Evolutionary conservation across 1,140 invertebrate genomes (phyloP).

Genomic region (Metopolophium dirhodum): DNA sequence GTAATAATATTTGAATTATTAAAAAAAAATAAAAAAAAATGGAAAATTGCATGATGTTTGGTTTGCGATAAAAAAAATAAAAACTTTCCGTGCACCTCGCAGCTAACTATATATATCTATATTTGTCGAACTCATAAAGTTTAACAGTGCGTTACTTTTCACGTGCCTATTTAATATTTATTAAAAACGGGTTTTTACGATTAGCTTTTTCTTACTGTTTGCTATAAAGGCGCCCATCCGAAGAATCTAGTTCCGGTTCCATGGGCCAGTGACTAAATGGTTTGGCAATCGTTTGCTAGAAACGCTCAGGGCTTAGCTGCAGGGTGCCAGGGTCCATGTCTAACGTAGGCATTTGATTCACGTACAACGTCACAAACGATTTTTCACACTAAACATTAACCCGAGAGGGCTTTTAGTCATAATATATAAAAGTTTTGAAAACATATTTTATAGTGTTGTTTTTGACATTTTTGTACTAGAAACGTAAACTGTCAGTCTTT

Average conservation of each 20-base stretch:
- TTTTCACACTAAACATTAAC: neutral
- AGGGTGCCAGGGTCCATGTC: neutral
- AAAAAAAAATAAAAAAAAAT: constrained; percentile 4
- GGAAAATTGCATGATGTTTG: neutral
- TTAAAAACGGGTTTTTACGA: neutral
- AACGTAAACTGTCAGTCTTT: neutral
- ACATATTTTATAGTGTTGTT: neutral
- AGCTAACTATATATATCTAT: neutral
- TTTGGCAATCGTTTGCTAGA: constrained; percentile 4
- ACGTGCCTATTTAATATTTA: constrained; percentile 17
- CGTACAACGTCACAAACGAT: neutral
- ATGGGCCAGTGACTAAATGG: constrained; percentile 4
- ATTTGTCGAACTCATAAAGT: neutral
- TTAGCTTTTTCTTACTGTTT: neutral
- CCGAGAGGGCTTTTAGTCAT: neutral
- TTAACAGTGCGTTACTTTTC: neutral
- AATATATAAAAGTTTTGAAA: neutral
- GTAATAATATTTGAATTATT: neutral
- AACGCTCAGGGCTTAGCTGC: neutral
- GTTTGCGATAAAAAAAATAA: neutral
- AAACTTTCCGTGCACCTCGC: neutral
- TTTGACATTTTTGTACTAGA: neutral
- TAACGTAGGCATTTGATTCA: neutral
- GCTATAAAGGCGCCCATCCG: neutral
- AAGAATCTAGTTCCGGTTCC: neutral